phyloP scores from a whole-genome alignment of 2,797 vertebrate species.

The Xerus rutilus region DNA sequence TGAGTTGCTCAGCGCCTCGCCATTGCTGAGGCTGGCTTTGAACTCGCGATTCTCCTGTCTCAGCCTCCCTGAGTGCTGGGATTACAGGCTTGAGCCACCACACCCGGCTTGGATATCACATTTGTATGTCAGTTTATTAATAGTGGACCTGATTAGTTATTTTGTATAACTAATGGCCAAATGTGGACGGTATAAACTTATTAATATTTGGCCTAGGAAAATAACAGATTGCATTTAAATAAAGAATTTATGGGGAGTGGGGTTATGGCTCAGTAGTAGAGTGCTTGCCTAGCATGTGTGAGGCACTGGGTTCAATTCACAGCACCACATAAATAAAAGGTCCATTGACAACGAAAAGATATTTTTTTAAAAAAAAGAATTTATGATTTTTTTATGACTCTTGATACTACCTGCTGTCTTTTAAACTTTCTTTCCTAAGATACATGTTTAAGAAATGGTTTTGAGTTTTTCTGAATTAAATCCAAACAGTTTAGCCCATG shows the following conservation, averaged over 20 bases:
- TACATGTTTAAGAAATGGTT: neutral
- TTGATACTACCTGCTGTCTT: neutral
- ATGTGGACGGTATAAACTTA: neutral
- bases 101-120: neutral
- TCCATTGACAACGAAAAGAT: no score
- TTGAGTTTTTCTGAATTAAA: slow-evolving; percentile 33
- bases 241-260: neutral
- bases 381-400: neutral
- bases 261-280: no score
- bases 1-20: no score
- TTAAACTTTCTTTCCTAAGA: neutral
- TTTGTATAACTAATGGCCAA: neutral
- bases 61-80: no score
- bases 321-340: no score
- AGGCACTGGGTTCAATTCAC: no score
- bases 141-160: neutral
- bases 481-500: neutral
- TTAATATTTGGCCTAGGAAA: neutral
- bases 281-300: no score
- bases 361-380: neutral
- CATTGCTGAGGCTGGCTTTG: no score
- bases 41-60: no score
- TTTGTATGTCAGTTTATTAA: neutral
- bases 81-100: no score
- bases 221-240: neutral